phyloP scores from a whole-genome alignment of 2,888 invertebrate genomes.

The Drosophila niveifrons region DNA sequence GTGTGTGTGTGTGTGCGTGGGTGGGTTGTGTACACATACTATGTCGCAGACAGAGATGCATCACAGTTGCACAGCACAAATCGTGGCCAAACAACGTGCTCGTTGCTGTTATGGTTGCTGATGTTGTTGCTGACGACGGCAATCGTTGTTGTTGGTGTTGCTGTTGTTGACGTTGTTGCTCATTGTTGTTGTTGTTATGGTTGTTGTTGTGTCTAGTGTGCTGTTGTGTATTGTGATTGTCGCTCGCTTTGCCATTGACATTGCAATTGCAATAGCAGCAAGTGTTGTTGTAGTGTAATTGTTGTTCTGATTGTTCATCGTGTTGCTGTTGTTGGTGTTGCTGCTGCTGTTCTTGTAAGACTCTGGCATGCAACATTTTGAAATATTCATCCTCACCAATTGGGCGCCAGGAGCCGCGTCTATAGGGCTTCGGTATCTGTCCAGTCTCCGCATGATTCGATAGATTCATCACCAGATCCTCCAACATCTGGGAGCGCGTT shows the following conservation, averaged over 20 bases:
- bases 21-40: slow-evolving; percentile 83
- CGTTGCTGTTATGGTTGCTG: slow-evolving; percentile 51
- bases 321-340: slow-evolving; percentile 37
- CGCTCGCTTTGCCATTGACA: slow-evolving; percentile 32
- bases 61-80: slow-evolving; percentile 83
- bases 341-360: slow-evolving; percentile 63
- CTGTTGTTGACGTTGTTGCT: no score
- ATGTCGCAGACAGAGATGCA: slow-evolving; percentile 85
- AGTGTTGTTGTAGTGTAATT: slow-evolving; percentile 48
- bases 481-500: slow-evolving; percentile 96
- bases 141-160: slow-evolving; percentile 33
- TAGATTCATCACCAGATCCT: slow-evolving; percentile 96
- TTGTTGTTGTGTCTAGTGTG: slow-evolving; percentile 36
- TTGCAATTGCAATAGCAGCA: slow-evolving; percentile 62
- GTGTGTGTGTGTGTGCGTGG: slow-evolving; percentile 30
- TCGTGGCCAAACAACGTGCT: slow-evolving; percentile 53
- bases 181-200: slow-evolving; percentile 42
- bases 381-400: slow-evolving; percentile 88
- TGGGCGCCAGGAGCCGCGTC: slow-evolving; percentile 96
- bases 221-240: slow-evolving; percentile 29
- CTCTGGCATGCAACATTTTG: slow-evolving; percentile 84
- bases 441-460: slow-evolving; percentile 98
- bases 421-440: slow-evolving; percentile 97
- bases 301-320: slow-evolving; percentile 25
- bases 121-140: slow-evolving; percentile 40